Evolutionary conservation across 30 jellyfish, hydroid and myxozoan genomes (phyloP).

Genomic region (Cassiopea xamachana): DNA sequence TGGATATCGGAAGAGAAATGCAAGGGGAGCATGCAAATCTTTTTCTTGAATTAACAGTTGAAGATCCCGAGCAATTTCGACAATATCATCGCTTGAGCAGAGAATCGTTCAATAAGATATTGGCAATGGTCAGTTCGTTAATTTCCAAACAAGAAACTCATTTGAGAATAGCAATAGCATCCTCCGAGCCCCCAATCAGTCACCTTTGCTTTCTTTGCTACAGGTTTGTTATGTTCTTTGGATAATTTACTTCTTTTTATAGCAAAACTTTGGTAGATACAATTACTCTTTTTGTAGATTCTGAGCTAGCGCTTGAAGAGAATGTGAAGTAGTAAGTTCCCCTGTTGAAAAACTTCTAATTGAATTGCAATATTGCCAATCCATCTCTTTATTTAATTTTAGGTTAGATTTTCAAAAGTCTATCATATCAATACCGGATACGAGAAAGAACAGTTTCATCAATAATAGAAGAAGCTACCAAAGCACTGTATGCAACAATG

Average conservation of each 20-base stretch:
- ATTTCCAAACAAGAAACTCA: constrained; percentile 34
- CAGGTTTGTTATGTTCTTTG: constrained; percentile 9
- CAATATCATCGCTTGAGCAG: constrained; percentile 22
- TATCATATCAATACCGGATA: constrained; percentile 28
- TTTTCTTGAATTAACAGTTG: constrained; percentile 15
- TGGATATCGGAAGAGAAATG: no score
- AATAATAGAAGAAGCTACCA: constrained; percentile 21
- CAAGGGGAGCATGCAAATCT: constrained; percentile 2
- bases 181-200: constrained; percentile 40
- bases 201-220: constrained; percentile 40
- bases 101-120: constrained; percentile 14
- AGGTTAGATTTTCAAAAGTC: constrained; percentile 39
- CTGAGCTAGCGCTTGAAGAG: neutral
- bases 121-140: constrained; percentile 22
- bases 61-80: constrained; percentile 34
- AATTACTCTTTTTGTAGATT: neutral
- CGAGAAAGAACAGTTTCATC: constrained; percentile 41
- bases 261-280: neutral
- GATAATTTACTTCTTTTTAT: neutral
- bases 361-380: neutral
- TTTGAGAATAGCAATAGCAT: constrained; percentile 20
- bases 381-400: neutral
- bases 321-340: neutral
- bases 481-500: constrained; percentile 30
- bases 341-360: neutral